Base-by-base conservation (phyloP, 2,888 invertebrate genomes). In the Steinernema carpocapsae region DNA sequence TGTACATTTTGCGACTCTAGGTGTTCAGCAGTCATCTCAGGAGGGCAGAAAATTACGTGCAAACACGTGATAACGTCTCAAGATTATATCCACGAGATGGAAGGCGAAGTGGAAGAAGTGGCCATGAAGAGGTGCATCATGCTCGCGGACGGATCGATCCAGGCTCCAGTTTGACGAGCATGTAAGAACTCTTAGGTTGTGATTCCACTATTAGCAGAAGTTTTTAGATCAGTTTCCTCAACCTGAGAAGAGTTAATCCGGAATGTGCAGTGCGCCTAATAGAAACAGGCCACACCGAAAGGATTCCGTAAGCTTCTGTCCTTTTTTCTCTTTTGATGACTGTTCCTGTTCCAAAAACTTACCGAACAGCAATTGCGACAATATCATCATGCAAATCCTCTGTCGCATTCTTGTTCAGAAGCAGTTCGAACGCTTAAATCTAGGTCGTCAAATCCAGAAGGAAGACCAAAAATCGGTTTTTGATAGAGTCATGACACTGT, bases 11-110 rank as follows among this genome's bases (percentile, higher is more conserved):
- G 10, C 37, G 4, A 37, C 37, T 77, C 74, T 74, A 83, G 76
- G 82, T 85, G 77, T 81, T 59, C 64, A 76, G 87, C 82, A 7
- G 76, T 85, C 29, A 76, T 87, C 78, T 81, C 81, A 32, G n/a
- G 87, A 78, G 73, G 82, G 82, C 73, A 82, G 73, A 76, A 81
- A 0, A 76, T 84, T 51, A 74, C 77, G 43, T 83, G 82, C 74
- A 74, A 73, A 19, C 76, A 77, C 52, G 70, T 84, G 43, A 76
- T 83, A 42, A 77, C 78, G 76, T 77, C 80, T 0, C 70, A 77
- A 0, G 48, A 74, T 59, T 84, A 79, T 72, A 29, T 77, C 1
- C 76, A 75, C 19, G 29, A 72, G 24, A 26, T 73, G n/a, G 64
- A 64, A 12, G 32, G 17, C 32, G 64, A 26, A 22, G 3, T n/a